Base-by-base conservation (phyloP, 1,140 invertebrate species). In the Drosophila bifasciata region DNA sequence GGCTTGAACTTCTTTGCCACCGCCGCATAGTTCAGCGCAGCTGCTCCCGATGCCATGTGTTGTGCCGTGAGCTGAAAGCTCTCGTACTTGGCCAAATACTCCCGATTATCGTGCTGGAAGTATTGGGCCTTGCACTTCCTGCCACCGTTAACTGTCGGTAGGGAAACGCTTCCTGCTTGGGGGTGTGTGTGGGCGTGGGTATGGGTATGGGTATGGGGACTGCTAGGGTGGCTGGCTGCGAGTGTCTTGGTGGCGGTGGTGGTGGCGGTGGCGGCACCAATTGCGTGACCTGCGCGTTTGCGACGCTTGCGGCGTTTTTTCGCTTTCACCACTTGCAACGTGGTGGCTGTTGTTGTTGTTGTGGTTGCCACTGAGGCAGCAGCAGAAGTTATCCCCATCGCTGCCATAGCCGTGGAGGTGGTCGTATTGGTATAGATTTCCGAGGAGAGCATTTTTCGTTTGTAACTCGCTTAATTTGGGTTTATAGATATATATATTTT, bases 1-100 rank as follows among this genome's bases (percentile, higher is more conserved):
- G 89, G 89, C 64, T 90, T 91, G 16, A 91, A 91, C 49, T 91
- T 91, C 56, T 79, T 89, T 25, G 89, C 89, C 48, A 91, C 89
- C 13, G 89, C 89, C 4, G 76, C 85, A 66, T 91, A 91, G 59
- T 90, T 90, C 41, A 90, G 64, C 17, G 81, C 76, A 48, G 75
- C 76, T 44, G 70, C 75, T 13, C 32, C 32, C 15, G 80, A 63
- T 45, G 76, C 73, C 11, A 3, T 69, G 63, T 69, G 66, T 25
- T 80, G 63, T 8, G 81, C 73, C 36, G 75, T 86, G 17, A 90
- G 76, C 5, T 84, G 77, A 46, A 80, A 75, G 50, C 85, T 78
- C 59, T 85, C 79, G 41, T 89, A 88, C 32, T 88, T 88, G 41
- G 83, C 57, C 52, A 88, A 64, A 49, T 84, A 89, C 46, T 89